Base-by-base conservation (phyloP, 1,140 invertebrate species). In the Notospermus geniculatus region DNA sequence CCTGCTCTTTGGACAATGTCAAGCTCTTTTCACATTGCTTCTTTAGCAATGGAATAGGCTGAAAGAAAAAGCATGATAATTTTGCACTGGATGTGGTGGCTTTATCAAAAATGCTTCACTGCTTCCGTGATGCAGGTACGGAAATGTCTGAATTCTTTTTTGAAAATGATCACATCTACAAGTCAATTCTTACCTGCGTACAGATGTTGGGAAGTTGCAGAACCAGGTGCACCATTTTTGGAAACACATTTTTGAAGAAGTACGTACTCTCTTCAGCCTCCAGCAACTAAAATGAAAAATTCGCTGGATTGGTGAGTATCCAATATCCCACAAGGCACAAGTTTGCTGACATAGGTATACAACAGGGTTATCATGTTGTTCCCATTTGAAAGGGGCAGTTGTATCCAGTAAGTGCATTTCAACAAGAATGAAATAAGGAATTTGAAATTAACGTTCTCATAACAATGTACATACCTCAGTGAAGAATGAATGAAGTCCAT, bases 1-100 rank as follows among this genome's bases (percentile, higher is more conserved):
- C 87, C 84, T 98, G 95, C 53, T 89, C 82, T 74, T 97, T 93
- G 69, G 87, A 92, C 19, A 91, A 74, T 54, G 87, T 88, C 2
- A 91, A 76, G 15, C 85, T 85, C 25, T 77, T 77, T 65, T 83
- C 86, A 45, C 72, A 81, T 45, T 84, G 82, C 56, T 85, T 84
- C 68, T 85, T 87, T 2, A 95, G 82, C 23, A 93, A 80, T 43
- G 93, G 93, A 74, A 96, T 87, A 13, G 91, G 86, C 67, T 82
- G 64, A 28, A 71, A 70, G 19, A 50, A 0, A 56, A 65, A 50
- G 25, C 54, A n/a, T 39, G 28, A 54, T 15, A 45, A 25, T 43
- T 39, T 45, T 22, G 23, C n/a, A 63, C 46, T 25, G 43, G 23
- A 9, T 19, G 22, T 17, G 32, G 15, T 11, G 27, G 28, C 17